A percentile compares a stretch with the other conserved stretches of the same genome.
These are phyloP conservation scores for Peromyscus leucopus DNA, from an alignment of 2,113 vertebrate species.

Conservation along the genomic window DNA sequence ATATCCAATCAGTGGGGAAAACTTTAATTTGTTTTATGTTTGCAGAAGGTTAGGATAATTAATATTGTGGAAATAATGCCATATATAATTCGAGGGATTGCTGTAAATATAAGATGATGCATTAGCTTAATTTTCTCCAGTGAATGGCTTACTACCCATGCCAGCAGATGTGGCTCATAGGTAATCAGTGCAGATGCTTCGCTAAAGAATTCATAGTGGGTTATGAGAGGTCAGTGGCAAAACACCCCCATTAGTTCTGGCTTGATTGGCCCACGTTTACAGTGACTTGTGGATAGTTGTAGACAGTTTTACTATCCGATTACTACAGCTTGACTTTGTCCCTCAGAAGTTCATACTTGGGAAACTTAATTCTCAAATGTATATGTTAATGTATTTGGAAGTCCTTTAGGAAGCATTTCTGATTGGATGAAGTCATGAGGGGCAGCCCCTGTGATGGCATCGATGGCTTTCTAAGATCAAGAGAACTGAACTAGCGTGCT, in stretches of 20 bases:
- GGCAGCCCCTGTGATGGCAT: background rate
- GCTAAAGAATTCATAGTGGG: conserved; percentile 4
- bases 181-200: conserved; percentile 21
- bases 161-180: conserved; percentile 11
- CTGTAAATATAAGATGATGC: conserved; percentile 46
- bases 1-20: background rate
- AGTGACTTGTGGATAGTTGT: background rate
- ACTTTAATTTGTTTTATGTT: conserved; percentile 55
- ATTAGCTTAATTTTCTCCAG: conserved; percentile 59
- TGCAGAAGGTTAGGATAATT: conserved; percentile 65
- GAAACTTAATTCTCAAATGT: background rate
- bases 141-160: conserved; percentile 31
- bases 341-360: background rate
- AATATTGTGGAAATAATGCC: conserved; percentile 60
- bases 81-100: background rate
- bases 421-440: background rate
- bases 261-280: background rate
- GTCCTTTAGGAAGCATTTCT: background rate
- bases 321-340: background rate
- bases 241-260: background rate
- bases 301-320: background rate
- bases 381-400: background rate
- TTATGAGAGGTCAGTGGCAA: background rate
- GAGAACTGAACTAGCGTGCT: background rate
- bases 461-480: background rate